Evolutionary conservation across 2,888 invertebrate genomes (phyloP), one percentile per base, ranked within the genome.

Genomic region (Sclerodermus sp.): DNA sequence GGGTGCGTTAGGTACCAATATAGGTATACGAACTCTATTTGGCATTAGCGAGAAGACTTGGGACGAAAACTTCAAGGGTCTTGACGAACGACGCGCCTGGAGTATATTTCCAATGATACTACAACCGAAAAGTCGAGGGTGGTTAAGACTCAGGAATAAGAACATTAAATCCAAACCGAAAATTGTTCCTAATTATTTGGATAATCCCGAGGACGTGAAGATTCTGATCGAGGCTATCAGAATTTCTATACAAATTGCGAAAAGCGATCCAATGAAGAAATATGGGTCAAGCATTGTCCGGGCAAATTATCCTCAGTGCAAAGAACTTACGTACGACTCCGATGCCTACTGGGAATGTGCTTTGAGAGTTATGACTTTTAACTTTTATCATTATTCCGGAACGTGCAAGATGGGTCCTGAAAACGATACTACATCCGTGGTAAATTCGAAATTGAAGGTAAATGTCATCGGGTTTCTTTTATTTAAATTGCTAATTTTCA

Each of bases 281-380:
- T 81, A 83, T 23, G 85, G 84, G 0, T 79, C 86, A 0, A 76
- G 74, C 40, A 60, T 87, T n/a, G 82, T 84, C 69, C 79, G 79
- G 30, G 80, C 80, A 0, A 78, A 80, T 18, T 81, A 84, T 36
- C 81, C 84, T 6, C 34, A 34, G 3, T 34, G 34, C 70, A 77
- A 82, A 40, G n/a, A 82, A 32, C 80, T 81, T 1, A 71, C 79
- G 0, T 86, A 85, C 61, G 85, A 83, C 0, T 83, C 84, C n/a
- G 88, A 89, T 57, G 81, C 79, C 1, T 90, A 89, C 67, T 87
- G 87, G 78, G 84, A 83, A 31, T 90, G 89, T 65, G 83, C 86
- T 66, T 82, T 85, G 0, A 82, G 85, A 49, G 84, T 85, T 75
- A 82, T 87, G 56, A 85, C 87, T 0, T 84, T 86, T 57, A 88